phyloP scores from a whole-genome alignment of 2,113 vertebrate genomes.

The Ammodytes dubius region DNA sequence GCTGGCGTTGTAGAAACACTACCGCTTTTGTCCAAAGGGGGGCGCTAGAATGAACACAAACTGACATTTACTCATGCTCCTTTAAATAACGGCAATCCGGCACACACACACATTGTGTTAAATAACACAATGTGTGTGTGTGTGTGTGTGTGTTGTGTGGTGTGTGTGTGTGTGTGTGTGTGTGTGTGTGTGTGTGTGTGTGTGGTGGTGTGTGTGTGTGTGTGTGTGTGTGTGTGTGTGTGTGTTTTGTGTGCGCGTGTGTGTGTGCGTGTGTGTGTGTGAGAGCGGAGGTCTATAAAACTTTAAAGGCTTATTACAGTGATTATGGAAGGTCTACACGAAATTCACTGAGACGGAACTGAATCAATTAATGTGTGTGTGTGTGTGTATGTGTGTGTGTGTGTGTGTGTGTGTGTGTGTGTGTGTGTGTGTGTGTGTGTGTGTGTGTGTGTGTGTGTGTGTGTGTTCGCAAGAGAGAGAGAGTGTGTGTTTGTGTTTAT shows the following conservation, averaged over 20 bases:
- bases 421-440: neutral
- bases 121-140: no score
- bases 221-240: constrained; percentile 9
- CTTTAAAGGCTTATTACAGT: constrained; percentile 44
- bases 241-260: constrained; percentile 25
- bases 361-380: constrained; percentile 38
- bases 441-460: constrained; percentile 10
- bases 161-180: no score
- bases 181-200: neutral
- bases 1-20: no score
- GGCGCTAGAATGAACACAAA: no score
- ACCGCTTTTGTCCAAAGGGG: no score
- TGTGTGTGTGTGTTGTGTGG: no score
- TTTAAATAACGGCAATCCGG: neutral
- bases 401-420: constrained; percentile 3
- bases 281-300: constrained; percentile 34
- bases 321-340: constrained; percentile 4
- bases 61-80: no score
- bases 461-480: constrained; percentile 25
- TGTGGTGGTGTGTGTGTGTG: constrained; percentile 5
- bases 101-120: no score
- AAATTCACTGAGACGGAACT: constrained; percentile 32
- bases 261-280: constrained; percentile 26
- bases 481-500: constrained; percentile 48
- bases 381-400: constrained; percentile 21